Percentiles rank a stretch among this genome's conserved stretches.
Conservation (phyloP, 1,140 invertebrate species). For the Drosophila nebulosa region DNA sequence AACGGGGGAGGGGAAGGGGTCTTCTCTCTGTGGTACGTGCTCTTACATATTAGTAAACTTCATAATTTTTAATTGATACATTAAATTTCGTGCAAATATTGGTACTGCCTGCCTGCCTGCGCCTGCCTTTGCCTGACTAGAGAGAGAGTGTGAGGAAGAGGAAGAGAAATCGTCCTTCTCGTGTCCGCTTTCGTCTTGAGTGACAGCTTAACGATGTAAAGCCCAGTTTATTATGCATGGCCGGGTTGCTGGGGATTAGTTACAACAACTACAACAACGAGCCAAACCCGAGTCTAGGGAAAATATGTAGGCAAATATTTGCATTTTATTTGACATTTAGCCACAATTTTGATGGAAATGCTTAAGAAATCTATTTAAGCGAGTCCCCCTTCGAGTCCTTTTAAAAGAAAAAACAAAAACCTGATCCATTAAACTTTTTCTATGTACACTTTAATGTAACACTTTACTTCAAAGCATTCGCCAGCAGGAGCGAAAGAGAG, state of each 20-base stretch:
- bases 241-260: constrained; percentile 51
- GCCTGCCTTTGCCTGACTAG: background rate
- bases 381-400: too few relatives aligned
- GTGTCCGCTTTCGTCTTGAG: constrained; percentile 45
- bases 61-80: constrained; percentile 82
- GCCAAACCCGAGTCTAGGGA: too few relatives aligned
- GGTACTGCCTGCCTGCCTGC: constrained; percentile 15
- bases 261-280: background rate
- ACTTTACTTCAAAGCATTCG: background rate
- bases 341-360: background rate
- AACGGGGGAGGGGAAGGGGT: background rate
- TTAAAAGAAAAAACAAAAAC: background rate
- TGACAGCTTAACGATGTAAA: constrained; percentile 76
- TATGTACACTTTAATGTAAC: background rate
- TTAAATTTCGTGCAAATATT: constrained; percentile 80
- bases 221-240: constrained; percentile 72
- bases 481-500: background rate
- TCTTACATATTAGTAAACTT: constrained; percentile 81
- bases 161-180: background rate
- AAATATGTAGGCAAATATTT: constrained; percentile 33
- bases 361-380: background rate
- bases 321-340: constrained; percentile 4
- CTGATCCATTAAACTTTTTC: background rate
- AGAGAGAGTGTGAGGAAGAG: background rate
- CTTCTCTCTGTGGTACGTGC: constrained; percentile 60